Conservation (phyloP, 92 coral and sea anemone genomes). For the Porites cylindrica region DNA sequence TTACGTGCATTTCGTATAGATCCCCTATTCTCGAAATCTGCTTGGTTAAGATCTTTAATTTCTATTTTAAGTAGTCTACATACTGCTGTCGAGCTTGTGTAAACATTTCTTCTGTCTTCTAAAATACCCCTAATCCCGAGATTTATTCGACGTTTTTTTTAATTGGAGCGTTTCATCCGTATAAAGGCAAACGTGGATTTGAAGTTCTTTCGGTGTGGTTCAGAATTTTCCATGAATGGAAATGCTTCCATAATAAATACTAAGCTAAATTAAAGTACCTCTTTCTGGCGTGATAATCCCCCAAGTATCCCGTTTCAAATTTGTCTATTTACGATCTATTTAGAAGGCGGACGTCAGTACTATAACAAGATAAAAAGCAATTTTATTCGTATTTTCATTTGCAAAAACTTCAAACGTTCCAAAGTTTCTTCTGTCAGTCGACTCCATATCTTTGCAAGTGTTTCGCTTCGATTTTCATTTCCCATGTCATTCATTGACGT, state of each 20-base stretch:
- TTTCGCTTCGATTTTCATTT: no score
- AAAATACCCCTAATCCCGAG: neutral
- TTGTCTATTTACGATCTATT: slow-evolving; percentile 11
- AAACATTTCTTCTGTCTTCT: neutral
- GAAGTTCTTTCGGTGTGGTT: neutral
- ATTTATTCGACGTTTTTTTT: neutral
- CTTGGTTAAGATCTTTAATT: neutral
- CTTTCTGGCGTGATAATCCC: no score
- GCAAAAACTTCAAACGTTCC: neutral
- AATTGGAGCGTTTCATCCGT: neutral
- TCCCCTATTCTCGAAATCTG: slow-evolving; percentile 3
- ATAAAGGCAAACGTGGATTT: neutral
- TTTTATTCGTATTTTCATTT: neutral
- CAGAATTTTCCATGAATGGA: no score
- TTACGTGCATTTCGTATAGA: neutral
- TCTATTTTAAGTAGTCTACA: neutral
- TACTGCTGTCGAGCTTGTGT: neutral
- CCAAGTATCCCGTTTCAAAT: neutral
- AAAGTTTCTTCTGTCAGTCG: no score
- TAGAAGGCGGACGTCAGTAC: neutral
- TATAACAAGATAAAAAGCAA: neutral
- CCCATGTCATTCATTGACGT: no score
- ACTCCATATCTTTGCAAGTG: no score
- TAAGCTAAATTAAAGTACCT: no score
- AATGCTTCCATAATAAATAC: no score